Evolutionary conservation across 2,888 invertebrate species (phyloP).

Genomic region (Uropetala carovei): DNA sequence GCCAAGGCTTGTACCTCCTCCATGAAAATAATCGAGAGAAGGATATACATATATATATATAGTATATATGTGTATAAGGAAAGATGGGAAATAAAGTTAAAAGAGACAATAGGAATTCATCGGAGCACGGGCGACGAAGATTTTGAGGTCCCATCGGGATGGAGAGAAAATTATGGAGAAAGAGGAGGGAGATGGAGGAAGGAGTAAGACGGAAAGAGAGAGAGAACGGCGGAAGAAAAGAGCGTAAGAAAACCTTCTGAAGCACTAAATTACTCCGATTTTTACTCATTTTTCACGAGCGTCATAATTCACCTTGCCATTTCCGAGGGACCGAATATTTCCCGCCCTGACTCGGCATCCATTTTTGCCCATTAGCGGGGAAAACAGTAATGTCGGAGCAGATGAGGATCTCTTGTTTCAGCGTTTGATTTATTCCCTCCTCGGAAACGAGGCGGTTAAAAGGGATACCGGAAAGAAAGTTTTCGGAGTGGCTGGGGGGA

Average conservation of each 20-base stretch:
- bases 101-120: conserved; percentile 59
- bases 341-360: conserved; percentile 31
- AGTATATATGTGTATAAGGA: not conserved
- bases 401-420: conserved; percentile 61
- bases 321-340: conserved; percentile 42
- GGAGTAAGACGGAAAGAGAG: not conserved
- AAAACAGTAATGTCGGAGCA: conserved; percentile 58
- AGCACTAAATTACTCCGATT: conserved; percentile 61
- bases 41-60: too few relatives aligned
- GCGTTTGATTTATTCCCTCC: conserved; percentile 60
- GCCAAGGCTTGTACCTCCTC: not conserved
- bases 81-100: conserved; percentile 43
- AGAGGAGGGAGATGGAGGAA: too few relatives aligned
- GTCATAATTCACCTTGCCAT: conserved; percentile 61
- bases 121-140: conserved; percentile 49
- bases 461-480: not conserved
- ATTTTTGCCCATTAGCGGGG: conserved; percentile 52
- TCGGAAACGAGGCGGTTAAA: conserved; percentile 29
- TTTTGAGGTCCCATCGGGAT: conserved; percentile 4
- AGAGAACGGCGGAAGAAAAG: not conserved
- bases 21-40: too few relatives aligned
- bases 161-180: not conserved
- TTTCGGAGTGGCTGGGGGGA: not conserved
- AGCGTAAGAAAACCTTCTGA: conserved; percentile 31
- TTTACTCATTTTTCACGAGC: conserved; percentile 62